Evolutionary conservation across 2,797 vertebrate genomes (phyloP), one percentile per base, ranked within the genome.

Genomic region (Eutrigla gurnardus): DNA sequence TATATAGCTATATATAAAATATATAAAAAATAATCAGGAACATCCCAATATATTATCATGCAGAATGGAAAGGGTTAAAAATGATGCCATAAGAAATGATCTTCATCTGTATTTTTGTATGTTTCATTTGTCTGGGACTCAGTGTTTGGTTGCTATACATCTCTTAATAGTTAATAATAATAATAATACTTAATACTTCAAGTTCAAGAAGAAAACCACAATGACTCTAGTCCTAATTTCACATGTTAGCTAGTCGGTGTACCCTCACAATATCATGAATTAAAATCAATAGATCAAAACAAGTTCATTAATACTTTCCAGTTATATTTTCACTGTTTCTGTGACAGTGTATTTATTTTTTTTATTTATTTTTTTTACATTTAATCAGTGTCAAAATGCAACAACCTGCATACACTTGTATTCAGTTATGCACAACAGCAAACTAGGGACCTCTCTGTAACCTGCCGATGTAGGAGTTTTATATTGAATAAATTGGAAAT

Each of bases 401-500:
- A 15, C 12, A 36, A 18, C 37, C 35, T 60, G 46, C 12, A 63
- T n/a, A 12, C 14, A 15, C 32, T n/a, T 53, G 1, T 35, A 17
- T 69, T 60, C 73, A 75, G 55, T 53, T 68, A 67, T 76, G 53
- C 53, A 62, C 55, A 43, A 37, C 68, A 78, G 57, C 36, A 33
- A 52, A 18, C 39, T 7, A n/a, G 11, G 52, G 18, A 50, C 40
- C 6, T 12, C 57, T 78, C 60, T 47, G 33, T 53, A 45, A 78
- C 63, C 46, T 12, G 45, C 37, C 45, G 39, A 57, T 35, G 63
- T 66, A 75, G 81, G 55, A 80, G 70, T 73, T 77, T 79, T 70
- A 79, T 65, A 62, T 45, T 53, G 50, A 70, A 67, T 76, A 72
- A 80, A 76, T 62, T 50, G 50, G 62, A 50, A 79, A 62, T 77